These are phyloP conservation scores for Pammene aurita DNA, from an alignment of 2,888 invertebrate genomes.

Conservation along the genomic window DNA sequence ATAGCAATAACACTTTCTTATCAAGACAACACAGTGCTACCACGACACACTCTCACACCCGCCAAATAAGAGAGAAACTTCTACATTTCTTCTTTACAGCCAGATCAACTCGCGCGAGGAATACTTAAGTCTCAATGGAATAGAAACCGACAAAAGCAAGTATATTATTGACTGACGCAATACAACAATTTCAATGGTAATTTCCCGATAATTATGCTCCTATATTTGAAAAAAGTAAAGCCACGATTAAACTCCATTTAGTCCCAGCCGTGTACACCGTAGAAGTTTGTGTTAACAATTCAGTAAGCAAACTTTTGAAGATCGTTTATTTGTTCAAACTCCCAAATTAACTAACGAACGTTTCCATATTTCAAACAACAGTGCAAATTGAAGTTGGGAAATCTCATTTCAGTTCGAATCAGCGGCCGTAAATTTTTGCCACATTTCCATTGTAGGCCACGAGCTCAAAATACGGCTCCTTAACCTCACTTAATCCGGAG, in stretches of 20 bases:
- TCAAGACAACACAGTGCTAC: constrained; percentile 66
- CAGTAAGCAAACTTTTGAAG: constrained; percentile 42
- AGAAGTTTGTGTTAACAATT: neutral
- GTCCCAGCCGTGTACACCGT: neutral
- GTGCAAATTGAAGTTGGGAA: constrained; percentile 32
- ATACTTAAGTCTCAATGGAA: constrained; percentile 29
- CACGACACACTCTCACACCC: constrained; percentile 40
- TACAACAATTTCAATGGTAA: neutral
- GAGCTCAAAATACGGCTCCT: constrained; percentile 50
- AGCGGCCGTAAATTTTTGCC: constrained; percentile 39
- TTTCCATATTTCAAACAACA: constrained; percentile 35
- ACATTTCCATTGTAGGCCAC: constrained; percentile 40
- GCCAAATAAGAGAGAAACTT: constrained; percentile 11
- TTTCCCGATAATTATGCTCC: neutral
- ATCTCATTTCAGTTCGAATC: constrained; percentile 38
- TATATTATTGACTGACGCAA: neutral
- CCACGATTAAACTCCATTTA: neutral
- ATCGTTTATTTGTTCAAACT: constrained; percentile 30
- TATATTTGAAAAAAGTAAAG: neutral
- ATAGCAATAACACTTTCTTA: constrained; percentile 71
- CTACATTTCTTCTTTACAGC: constrained; percentile 25
- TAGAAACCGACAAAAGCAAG: constrained; percentile 25
- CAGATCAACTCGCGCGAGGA: neutral
- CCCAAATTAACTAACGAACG: constrained; percentile 32
- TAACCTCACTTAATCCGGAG: constrained; percentile 62